These are phyloP conservation scores for Adelosebastes latens DNA, from an alignment of 2,797 vertebrate genomes.

Conservation along the genomic window DNA sequence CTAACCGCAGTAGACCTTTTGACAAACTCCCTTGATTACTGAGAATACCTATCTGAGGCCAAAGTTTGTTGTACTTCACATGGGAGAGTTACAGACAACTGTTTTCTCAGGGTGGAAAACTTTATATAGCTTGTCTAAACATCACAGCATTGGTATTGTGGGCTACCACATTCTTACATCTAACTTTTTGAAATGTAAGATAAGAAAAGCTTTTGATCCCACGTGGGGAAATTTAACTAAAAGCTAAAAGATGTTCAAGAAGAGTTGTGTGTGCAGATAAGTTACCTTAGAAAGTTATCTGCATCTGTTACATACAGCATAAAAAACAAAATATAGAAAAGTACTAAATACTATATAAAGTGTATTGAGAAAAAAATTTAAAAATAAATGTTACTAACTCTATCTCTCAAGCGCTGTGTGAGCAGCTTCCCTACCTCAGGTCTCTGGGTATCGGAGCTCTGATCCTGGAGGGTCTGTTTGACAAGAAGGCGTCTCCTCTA, in stretches of 20 bases:
- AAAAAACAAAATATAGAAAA: not conserved
- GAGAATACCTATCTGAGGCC: not conserved
- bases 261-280: not conserved
- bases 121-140: not conserved
- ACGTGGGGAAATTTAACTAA: not conserved
- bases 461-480: slow-evolving; percentile 78
- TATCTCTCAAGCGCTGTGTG: slow-evolving; percentile 66
- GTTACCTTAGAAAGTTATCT: not conserved
- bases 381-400: not conserved
- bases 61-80: not conserved
- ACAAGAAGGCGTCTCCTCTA: slow-evolving; percentile 23
- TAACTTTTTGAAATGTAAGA: too few relatives aligned
- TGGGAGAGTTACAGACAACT: not conserved
- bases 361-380: not conserved
- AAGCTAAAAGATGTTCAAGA: not conserved
- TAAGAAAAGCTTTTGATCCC: not conserved
- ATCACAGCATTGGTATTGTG: not conserved
- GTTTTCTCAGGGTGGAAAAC: not conserved
- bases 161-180: not conserved
- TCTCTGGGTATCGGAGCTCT: slow-evolving; percentile 76
- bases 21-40: not conserved
- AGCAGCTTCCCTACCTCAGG: slow-evolving; percentile 74
- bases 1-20: not conserved
- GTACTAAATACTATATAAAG: not conserved
- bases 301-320: not conserved